Conservation (phyloP, 2,113 vertebrate species). For the Corythornis vintsioides region DNA sequence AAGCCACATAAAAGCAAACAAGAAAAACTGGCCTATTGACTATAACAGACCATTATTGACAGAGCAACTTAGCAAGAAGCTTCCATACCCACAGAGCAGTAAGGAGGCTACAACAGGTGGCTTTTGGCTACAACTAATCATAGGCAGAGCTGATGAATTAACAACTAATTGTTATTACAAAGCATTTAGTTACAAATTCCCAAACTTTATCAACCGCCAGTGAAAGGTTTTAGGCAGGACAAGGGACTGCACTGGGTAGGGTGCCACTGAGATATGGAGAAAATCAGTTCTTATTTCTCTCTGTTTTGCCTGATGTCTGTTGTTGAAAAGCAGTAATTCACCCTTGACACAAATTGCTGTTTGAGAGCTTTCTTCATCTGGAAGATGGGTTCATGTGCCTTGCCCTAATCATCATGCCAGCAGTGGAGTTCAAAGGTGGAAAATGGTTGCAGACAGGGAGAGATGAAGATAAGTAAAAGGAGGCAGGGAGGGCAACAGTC, state of each 20-base stretch:
- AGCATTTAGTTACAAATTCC: not conserved
- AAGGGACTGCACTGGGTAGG: not conserved
- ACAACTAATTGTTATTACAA: not conserved
- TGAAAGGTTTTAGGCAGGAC: not conserved
- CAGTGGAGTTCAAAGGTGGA: not conserved
- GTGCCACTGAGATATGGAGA: not conserved
- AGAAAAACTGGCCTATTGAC: not conserved
- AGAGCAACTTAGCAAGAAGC: not conserved
- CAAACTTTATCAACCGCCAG: not conserved
- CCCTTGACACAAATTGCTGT: not conserved
- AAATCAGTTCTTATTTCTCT: not conserved
- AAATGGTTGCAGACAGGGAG: not conserved
- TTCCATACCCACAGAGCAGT: not conserved
- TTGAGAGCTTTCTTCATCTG: not conserved
- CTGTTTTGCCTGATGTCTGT: not conserved
- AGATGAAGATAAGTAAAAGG: not conserved
- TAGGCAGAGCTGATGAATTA: slow-evolving; percentile 5
- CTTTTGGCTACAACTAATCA: not conserved
- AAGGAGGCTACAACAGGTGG: not conserved
- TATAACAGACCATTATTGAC: not conserved
- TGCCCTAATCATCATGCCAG: not conserved
- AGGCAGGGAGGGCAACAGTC: not conserved
- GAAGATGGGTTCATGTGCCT: not conserved
- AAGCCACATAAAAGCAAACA: not conserved
- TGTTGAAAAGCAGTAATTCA: not conserved